These are phyloP conservation scores for Pristionchus mayeri DNA, from an alignment of 2,888 invertebrate species.

Conservation along the genomic window DNA sequence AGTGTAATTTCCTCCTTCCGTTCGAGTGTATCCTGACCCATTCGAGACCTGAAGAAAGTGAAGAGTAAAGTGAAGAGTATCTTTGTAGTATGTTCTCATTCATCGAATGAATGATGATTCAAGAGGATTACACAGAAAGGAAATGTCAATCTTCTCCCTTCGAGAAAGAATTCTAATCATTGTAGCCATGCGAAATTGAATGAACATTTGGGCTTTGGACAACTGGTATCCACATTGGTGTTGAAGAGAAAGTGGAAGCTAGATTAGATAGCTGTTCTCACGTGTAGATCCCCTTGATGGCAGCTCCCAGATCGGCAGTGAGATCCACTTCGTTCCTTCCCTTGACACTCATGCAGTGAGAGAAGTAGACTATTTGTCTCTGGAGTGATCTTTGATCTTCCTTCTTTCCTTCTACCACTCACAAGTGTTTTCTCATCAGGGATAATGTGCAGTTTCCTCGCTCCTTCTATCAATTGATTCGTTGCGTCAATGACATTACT, in stretches of 20 bases:
- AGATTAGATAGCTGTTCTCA: no score
- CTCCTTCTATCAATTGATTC: conserved; percentile 47
- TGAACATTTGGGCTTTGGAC: no score
- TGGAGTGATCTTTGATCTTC: conserved; percentile 49
- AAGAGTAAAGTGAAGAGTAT: no score
- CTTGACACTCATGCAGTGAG: conserved; percentile 58
- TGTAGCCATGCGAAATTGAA: no score
- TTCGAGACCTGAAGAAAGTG: conserved; percentile 4
- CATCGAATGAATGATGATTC: no score
- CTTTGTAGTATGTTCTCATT: no score
- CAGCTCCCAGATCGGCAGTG: conserved; percentile 94
- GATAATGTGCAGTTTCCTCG: not conserved
- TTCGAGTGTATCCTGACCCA: conserved; percentile 97
- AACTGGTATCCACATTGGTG: no score
- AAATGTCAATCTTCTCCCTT: no score
- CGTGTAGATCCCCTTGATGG: conserved; percentile 93
- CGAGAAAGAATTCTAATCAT: no score
- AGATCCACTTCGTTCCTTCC: conserved; percentile 89
- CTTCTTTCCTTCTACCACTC: no score
- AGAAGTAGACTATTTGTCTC: conserved; percentile 62
- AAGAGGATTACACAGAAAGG: no score
- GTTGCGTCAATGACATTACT: conserved; percentile 67
- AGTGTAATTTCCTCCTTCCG: conserved; percentile 98
- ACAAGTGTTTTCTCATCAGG: conserved; percentile 28
- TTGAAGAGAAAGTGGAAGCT: no score